A percentile compares a stretch with the other conserved stretches of the same genome.
These are phyloP conservation scores for Pterocles gutturalis DNA, from an alignment of 2,113 vertebrate genomes.

Conservation along the genomic window DNA sequence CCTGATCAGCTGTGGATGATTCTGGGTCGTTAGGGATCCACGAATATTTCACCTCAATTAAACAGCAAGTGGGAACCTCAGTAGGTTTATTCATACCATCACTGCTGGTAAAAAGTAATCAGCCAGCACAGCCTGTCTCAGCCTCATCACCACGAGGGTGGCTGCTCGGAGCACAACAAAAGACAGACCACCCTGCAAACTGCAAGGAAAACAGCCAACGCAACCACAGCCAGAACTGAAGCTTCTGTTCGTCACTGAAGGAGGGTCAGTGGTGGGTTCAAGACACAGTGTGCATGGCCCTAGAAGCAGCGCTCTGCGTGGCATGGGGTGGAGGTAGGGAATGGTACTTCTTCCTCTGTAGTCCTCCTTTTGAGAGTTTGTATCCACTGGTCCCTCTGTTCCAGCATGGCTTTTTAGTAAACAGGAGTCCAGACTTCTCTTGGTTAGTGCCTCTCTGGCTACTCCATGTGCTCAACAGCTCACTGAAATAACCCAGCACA, in stretches of 20 bases:
- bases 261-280: neutral
- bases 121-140: neutral
- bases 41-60: neutral
- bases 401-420: neutral
- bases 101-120: neutral
- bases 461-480: neutral
- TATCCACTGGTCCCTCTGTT: neutral
- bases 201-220: neutral
- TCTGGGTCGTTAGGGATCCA: neutral
- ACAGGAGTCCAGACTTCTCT: neutral
- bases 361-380: neutral
- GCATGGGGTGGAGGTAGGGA: neutral
- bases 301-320: neutral
- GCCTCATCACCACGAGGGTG: neutral
- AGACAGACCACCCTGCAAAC: neutral
- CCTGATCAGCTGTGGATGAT: neutral
- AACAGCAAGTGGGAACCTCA: neutral
- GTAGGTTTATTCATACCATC: neutral
- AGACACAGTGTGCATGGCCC: neutral
- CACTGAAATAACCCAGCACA: slow-evolving; percentile 20
- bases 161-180: neutral
- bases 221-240: neutral
- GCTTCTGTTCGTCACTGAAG: neutral
- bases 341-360: neutral
- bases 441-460: neutral